Conservation (phyloP, 2,113 vertebrate species). For the Semicossyphus pulcher region DNA sequence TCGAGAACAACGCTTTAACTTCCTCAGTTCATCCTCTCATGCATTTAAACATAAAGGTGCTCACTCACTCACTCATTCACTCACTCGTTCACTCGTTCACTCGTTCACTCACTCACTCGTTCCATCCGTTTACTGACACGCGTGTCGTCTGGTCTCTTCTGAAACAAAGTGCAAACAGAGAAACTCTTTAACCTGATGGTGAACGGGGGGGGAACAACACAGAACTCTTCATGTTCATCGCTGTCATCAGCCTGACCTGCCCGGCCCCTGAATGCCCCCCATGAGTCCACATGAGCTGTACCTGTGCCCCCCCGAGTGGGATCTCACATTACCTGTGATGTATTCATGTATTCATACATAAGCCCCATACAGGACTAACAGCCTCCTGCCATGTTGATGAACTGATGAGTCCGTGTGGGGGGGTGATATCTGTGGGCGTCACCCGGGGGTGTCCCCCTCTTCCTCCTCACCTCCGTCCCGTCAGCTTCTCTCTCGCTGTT, state of each 20-base stretch:
- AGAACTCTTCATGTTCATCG: slow-evolving; percentile 19
- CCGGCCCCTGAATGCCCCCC: slow-evolving; percentile 32
- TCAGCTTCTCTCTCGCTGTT: slow-evolving; percentile 50
- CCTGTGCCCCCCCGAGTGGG: too few relatives aligned
- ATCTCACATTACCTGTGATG: slow-evolving; percentile 9
- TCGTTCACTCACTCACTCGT: too few relatives aligned
- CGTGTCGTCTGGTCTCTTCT: too few relatives aligned
- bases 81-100: too few relatives aligned
- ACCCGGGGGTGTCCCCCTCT: neutral
- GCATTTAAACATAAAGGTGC: slow-evolving; percentile 55
- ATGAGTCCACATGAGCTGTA: too few relatives aligned
- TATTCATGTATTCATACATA: slow-evolving; percentile 8
- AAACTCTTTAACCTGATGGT: slow-evolving; percentile 63
- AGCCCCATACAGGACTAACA: slow-evolving; percentile 20
- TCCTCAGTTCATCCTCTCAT: slow-evolving; percentile 11
- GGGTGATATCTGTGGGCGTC: neutral
- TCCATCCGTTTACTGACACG: too few relatives aligned
- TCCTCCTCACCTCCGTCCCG: slow-evolving; percentile 26
- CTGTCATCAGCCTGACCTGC: slow-evolving; percentile 32
- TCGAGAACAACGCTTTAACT: slow-evolving; percentile 65
- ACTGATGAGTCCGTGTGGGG: slow-evolving; percentile 8
- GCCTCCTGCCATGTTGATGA: slow-evolving; percentile 30
- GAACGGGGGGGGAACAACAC: slow-evolving; percentile 30
- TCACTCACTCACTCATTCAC: slow-evolving; percentile 57
- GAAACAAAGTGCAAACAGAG: slow-evolving; percentile 63